phyloP scores from a whole-genome alignment of 2,113 vertebrate genomes.

The Sciurus niger region DNA sequence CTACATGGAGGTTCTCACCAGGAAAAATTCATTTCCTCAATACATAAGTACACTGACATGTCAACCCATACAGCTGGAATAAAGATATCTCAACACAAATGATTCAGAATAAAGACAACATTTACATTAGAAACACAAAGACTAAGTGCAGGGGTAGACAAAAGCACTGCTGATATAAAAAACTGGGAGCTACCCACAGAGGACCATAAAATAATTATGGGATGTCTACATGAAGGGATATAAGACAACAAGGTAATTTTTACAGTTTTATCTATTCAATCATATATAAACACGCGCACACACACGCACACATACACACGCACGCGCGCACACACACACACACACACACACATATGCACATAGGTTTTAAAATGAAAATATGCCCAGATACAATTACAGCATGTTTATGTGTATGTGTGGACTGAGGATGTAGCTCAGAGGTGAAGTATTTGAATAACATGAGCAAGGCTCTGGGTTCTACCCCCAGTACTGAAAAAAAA shows the following conservation, averaged over 20 bases:
- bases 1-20: rapidly evolving
- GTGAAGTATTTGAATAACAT: neutral
- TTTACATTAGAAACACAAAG: neutral
- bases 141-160: too few species aligned
- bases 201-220: neutral
- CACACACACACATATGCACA: rapidly evolving
- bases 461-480: neutral
- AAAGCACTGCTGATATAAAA: rapidly evolving
- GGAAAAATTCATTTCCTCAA: neutral
- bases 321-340: rapidly evolving
- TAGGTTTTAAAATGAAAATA: neutral
- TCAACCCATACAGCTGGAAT: neutral
- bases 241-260: neutral
- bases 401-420: neutral
- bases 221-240: neutral
- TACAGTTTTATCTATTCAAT: neutral
- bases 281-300: rapidly evolving
- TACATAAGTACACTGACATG: neutral
- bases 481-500: neutral
- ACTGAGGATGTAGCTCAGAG: too few species aligned
- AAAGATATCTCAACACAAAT: neutral
- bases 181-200: neutral
- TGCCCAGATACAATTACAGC: neutral
- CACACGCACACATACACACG: rapidly evolving
- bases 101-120: neutral